phyloP scores from a whole-genome alignment of 2,113 vertebrate genomes.

The Laterallus jamaicensis region DNA sequence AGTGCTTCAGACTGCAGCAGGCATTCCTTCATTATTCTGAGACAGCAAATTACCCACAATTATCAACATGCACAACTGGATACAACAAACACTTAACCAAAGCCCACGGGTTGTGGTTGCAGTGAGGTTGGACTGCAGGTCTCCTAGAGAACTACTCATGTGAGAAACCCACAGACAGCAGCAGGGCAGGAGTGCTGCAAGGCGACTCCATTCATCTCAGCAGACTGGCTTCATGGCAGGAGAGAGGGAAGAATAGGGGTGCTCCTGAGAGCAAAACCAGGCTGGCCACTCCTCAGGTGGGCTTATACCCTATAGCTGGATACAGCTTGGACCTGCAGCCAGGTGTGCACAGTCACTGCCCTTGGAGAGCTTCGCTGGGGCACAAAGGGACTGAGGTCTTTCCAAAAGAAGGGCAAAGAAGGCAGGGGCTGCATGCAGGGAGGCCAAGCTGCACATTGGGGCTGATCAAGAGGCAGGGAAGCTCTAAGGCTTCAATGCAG shows the following conservation, averaged over 20 bases:
- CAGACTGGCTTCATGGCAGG: not conserved
- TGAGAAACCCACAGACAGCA: constrained; percentile 21
- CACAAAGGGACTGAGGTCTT: not conserved
- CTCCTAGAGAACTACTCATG: constrained; percentile 13
- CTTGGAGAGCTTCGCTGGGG: not conserved
- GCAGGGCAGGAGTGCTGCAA: not conserved
- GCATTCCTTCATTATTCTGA: constrained; percentile 29
- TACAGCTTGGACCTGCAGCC: not conserved
- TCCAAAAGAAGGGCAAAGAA: not conserved
- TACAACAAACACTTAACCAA: constrained; percentile 42
- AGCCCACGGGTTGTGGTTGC: not conserved
- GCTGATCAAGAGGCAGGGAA: not conserved
- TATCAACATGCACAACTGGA: constrained; percentile 39
- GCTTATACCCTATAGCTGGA: too few relatives aligned
- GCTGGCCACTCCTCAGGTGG: not conserved
- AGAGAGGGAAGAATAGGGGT: not conserved
- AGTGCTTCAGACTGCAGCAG: constrained; percentile 21
- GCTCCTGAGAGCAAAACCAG: not conserved
- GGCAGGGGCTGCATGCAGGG: not conserved
- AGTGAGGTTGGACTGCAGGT: not conserved
- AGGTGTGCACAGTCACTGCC: not conserved
- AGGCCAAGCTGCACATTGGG: not conserved
- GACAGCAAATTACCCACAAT: constrained; percentile 51
- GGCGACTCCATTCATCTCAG: not conserved
- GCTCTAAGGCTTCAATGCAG: accelerated